Evolutionary conservation across 1,140 invertebrate genomes (phyloP).

Genomic region (Physella acuta): DNA sequence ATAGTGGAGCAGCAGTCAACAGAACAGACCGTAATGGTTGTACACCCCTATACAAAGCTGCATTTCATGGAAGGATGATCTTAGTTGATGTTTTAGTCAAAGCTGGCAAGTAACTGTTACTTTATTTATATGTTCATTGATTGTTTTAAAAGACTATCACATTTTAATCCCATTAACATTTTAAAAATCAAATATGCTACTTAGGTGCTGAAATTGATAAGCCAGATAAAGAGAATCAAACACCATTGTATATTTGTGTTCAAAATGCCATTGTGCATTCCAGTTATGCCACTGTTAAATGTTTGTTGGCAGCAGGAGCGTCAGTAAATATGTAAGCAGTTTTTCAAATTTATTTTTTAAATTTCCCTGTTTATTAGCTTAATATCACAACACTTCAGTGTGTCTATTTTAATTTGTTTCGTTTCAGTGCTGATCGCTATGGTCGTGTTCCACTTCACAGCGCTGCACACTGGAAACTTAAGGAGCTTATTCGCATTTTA

Average conservation of each 20-base stretch:
- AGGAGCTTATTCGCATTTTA: slow-evolving; percentile 52
- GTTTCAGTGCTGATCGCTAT: slow-evolving; percentile 49
- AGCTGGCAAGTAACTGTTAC: slow-evolving; percentile 39
- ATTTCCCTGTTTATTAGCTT: no score
- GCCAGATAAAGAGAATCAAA: slow-evolving; percentile 53
- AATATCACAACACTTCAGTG: no score
- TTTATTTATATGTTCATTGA: no score
- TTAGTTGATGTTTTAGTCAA: slow-evolving; percentile 53
- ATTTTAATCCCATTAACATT: no score
- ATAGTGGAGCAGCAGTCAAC: slow-evolving; percentile 54
- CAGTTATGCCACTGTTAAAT: slow-evolving; percentile 51
- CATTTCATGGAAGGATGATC: slow-evolving; percentile 56
- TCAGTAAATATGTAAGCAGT: slow-evolving; percentile 51
- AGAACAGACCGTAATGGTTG: slow-evolving; percentile 54
- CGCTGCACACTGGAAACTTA: slow-evolving; percentile 57
- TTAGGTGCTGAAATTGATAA: slow-evolving; percentile 57
- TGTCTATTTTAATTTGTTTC: background rate
- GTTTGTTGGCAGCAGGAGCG: slow-evolving; percentile 52
- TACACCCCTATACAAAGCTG: slow-evolving; percentile 58
- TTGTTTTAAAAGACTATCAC: no score
- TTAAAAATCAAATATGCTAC: no score
- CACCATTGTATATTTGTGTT: slow-evolving; percentile 59
- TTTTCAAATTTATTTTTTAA: background rate
- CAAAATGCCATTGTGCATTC: slow-evolving; percentile 59
- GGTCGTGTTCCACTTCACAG: slow-evolving; percentile 56